Evolutionary conservation across 1,140 invertebrate genomes (phyloP), one percentile per base, ranked within the genome.

Genomic region (Scaptomyza hsui): DNA sequence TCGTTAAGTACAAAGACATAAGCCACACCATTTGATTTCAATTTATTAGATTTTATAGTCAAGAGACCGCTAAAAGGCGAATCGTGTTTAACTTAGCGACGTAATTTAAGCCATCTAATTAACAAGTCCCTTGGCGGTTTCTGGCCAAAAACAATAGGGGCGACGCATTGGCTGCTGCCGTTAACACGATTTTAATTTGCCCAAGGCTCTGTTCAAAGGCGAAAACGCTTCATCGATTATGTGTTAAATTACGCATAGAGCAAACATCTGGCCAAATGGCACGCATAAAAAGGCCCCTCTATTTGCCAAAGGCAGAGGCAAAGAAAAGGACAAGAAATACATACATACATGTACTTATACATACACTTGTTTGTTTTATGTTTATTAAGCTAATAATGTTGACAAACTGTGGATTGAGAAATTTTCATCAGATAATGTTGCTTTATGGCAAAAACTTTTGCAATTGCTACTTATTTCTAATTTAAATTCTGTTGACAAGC

Each of bases 191-290:
- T 86, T 79, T 73, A 74, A 85, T 80, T 70, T 61, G 72, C 26
- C 61, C 15, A 32, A 39, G 62, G 18, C 13, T 44, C 44, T 49
- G 37, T 44, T 18, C 35, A n/a, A 19, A 61, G 64, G 16, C 35
- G 19, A 67, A 75, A 37, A 9, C 26, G 69, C 49, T 64, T 64
- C 64, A 85, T 86, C 73, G 80, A 85, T 85, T 85, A 77, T 71
- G 81, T 85, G 80, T 80, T 85, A 86, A 85, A 86, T 80, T 85
- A 81, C 80, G 49, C 80, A 82, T 45, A 77, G 47, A 74, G 64
- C 61, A 70, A 71, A 67, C 57, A 62, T 35, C 29, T 61, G 48
- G 41, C 45, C 16, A 52, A 62, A 68, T 67, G 64, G 29, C 35
- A 37, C 41, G 47, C 56, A 67, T 51, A 41, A 59, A 42, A 53